Conservation (phyloP, 2,888 invertebrate species). For the Ormyrus pomaceus region DNA sequence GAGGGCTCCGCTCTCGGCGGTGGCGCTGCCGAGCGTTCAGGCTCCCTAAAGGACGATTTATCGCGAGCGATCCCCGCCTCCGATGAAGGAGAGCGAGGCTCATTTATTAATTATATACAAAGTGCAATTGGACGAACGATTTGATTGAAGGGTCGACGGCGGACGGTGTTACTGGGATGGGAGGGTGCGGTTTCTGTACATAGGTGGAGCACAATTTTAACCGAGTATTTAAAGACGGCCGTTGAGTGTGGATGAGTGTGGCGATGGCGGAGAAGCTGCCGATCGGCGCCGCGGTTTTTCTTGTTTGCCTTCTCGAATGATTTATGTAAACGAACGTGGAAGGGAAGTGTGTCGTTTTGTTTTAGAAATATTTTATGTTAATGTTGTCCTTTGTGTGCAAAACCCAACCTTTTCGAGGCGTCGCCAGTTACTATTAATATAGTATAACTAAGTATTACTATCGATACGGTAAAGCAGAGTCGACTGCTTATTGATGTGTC, state of each 20-base stretch:
- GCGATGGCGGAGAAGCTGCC: conserved; percentile 35
- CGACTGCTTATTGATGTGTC: no score
- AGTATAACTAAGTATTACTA: neutral
- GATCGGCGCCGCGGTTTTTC: conserved; percentile 13
- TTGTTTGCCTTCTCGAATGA: neutral
- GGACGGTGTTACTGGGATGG: conserved; percentile 12
- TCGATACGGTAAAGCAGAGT: no score
- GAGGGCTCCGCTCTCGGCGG: conserved; percentile 22
- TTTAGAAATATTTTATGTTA: conserved; percentile 46
- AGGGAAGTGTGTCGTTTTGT: conserved; percentile 26
- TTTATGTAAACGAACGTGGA: neutral
- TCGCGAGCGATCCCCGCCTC: neutral
- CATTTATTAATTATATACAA: conserved; percentile 52
- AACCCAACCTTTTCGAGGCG: no score
- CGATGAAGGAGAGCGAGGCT: neutral
- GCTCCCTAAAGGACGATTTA: no score
- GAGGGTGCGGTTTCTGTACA: conserved; percentile 58
- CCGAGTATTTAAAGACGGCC: conserved; percentile 24
- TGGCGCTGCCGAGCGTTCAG: conserved; percentile 51
- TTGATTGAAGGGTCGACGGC: neutral
- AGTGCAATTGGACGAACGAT: conserved; percentile 67
- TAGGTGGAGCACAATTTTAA: conserved; percentile 52
- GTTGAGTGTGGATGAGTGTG: conserved; percentile 14
- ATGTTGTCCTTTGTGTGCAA: conserved; percentile 22
- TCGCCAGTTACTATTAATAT: neutral